Evolutionary conservation across 2,888 invertebrate genomes (phyloP).

Genomic region (Drosophila subsilvestris): DNA sequence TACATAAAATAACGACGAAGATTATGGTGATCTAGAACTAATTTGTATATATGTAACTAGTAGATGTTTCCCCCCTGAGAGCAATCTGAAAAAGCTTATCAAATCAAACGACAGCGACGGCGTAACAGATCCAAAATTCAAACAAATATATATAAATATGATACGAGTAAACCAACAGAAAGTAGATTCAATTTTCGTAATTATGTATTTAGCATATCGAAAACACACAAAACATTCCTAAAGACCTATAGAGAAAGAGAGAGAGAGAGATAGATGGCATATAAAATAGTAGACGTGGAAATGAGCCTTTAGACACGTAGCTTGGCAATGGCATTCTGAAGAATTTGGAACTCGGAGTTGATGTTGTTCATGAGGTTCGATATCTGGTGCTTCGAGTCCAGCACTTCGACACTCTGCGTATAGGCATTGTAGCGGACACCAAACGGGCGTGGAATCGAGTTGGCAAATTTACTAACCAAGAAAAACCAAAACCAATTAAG

Average conservation of each 20-base stretch:
- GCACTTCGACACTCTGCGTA: conserved; percentile 96
- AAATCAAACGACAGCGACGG: conserved; percentile 18
- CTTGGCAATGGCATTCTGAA: conserved; percentile 91
- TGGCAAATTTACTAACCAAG: conserved; percentile 91
- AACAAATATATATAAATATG: background rate
- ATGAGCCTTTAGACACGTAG: conserved; percentile 84
- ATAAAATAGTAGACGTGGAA: conserved; percentile 7
- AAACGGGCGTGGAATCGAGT: conserved; percentile 95
- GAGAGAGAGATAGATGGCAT: background rate
- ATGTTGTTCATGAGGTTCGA: conserved; percentile 92
- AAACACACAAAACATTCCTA: conserved; percentile 14
- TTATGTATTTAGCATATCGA: conserved; percentile 17
- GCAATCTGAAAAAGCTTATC: conserved; percentile 15
- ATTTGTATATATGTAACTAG: conserved; percentile 45
- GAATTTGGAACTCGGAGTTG: conserved; percentile 91
- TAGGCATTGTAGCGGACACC: conserved; percentile 98
- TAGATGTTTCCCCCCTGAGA: conserved; percentile 16
- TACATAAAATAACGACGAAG: conserved; percentile 39
- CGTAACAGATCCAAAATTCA: conserved; percentile 46
- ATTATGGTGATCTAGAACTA: conserved; percentile 6
- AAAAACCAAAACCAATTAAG: background rate
- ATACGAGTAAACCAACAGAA: background rate
- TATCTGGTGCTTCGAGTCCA: conserved; percentile 96
- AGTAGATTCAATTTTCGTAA: conserved; percentile 11
- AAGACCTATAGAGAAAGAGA: conserved; percentile 16